Evolutionary conservation across 2,797 vertebrate genomes (phyloP).

Genomic region (Cyprinodon diabolis): DNA sequence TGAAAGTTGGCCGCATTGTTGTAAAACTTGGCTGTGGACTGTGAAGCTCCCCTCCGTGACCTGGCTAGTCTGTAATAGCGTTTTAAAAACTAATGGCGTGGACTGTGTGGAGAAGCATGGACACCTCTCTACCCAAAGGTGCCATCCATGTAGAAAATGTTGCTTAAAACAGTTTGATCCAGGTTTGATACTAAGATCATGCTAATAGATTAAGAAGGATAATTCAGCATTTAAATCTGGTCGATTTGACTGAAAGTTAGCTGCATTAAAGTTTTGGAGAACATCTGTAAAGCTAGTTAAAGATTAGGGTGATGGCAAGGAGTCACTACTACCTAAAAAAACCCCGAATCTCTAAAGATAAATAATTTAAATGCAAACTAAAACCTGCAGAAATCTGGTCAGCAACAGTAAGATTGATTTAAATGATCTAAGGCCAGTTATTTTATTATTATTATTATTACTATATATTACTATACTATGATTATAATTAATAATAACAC

Average conservation of each 20-base stretch:
- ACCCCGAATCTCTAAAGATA: background rate
- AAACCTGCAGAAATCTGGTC: background rate
- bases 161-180: background rate
- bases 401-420: too few relatives aligned
- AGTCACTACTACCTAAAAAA: background rate
- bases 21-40: conserved; percentile 65
- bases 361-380: background rate
- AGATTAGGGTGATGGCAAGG: background rate
- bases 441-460: too few relatives aligned
- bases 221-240: background rate
- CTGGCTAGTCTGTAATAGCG: conserved; percentile 25
- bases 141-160: background rate
- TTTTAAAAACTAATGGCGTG: conserved; percentile 36
- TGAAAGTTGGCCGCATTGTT: conserved; percentile 75
- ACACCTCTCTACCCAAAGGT: background rate
- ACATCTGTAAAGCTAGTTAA: background rate
- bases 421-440: too few relatives aligned
- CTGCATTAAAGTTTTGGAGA: background rate
- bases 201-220: background rate
- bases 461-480: too few relatives aligned
- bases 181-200: background rate
- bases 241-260: background rate
- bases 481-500: background rate
- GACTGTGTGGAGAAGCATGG: background rate
- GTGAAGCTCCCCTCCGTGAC: conserved; percentile 47